phyloP scores from a whole-genome alignment of 2,888 invertebrate species.

The Ectropis crepuscularia region DNA sequence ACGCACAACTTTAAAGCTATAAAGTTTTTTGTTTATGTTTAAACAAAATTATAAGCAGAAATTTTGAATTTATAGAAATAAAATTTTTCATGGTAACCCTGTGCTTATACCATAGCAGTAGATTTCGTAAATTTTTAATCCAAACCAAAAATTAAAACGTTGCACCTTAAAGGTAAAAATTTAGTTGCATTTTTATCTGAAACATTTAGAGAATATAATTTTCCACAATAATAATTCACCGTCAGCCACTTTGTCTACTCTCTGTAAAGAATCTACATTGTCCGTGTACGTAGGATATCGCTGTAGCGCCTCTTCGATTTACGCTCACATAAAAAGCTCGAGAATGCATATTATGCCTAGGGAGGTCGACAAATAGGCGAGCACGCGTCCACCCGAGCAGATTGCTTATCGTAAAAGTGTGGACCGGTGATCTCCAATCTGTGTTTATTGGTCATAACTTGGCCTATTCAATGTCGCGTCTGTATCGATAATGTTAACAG shows the following conservation, averaged over 20 bases:
- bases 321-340: slow-evolving; percentile 74
- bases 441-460: slow-evolving; percentile 76
- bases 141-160: too few relatives aligned
- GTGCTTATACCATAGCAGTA: not conserved
- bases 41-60: too few relatives aligned
- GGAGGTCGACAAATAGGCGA: slow-evolving; percentile 63
- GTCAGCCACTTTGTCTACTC: too few relatives aligned
- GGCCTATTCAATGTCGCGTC: slow-evolving; percentile 73
- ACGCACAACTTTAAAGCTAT: too few relatives aligned
- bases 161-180: too few relatives aligned
- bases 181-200: too few relatives aligned
- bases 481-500: slow-evolving; percentile 75
- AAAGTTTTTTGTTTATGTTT: too few relatives aligned
- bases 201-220: too few relatives aligned
- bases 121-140: not conserved
- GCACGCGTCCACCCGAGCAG: slow-evolving; percentile 60
- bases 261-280: not conserved
- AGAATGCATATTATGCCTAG: slow-evolving; percentile 75
- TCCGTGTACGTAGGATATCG: slow-evolving; percentile 48
- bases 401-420: slow-evolving; percentile 80
- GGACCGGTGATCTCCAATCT: slow-evolving; percentile 81
- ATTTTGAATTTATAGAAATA: too few relatives aligned
- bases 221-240: too few relatives aligned
- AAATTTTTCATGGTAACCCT: too few relatives aligned
- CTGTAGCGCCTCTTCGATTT: slow-evolving; percentile 71